A percentile compares a stretch with the other conserved stretches of the same genome.
Evolutionary conservation across 2,797 vertebrate genomes (phyloP).

Genomic region (Glyptemys insculpta): DNA sequence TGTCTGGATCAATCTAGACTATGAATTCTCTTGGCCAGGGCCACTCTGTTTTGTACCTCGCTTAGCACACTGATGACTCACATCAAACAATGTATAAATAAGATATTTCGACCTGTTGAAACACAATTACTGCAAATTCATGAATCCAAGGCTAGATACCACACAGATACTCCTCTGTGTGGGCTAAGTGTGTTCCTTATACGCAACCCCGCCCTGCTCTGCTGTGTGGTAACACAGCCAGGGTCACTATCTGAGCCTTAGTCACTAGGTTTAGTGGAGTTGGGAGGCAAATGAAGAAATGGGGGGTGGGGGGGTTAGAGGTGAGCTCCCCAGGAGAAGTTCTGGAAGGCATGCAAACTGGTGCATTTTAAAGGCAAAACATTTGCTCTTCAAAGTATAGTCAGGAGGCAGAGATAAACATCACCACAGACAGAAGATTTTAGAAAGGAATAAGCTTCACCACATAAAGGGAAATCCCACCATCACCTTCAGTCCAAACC

Average conservation of each 20-base stretch:
- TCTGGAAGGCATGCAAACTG: neutral
- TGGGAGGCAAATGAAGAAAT: conserved; percentile 4
- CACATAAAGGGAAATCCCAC: conserved; percentile 30
- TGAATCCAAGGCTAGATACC: neutral
- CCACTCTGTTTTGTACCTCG: neutral
- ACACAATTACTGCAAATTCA: neutral
- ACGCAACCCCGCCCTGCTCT: neutral
- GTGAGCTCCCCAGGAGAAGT: neutral
- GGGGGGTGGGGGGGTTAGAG: conserved; percentile 7
- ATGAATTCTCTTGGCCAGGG: neutral
- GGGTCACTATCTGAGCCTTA: neutral
- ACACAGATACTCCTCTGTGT: neutral
- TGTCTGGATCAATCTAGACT: neutral
- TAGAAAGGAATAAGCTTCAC: neutral
- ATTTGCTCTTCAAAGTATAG: neutral
- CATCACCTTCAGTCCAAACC: conserved; percentile 5
- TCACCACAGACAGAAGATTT: neutral
- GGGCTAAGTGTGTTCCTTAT: neutral
- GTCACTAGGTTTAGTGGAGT: neutral
- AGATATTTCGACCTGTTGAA: neutral
- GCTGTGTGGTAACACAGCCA: neutral
- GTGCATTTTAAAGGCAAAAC: neutral
- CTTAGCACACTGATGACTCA: neutral
- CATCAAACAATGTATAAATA: neutral
- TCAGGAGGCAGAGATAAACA: neutral